phyloP scores from a whole-genome alignment of 2,113 vertebrate species.

The Spea bombifrons region DNA sequence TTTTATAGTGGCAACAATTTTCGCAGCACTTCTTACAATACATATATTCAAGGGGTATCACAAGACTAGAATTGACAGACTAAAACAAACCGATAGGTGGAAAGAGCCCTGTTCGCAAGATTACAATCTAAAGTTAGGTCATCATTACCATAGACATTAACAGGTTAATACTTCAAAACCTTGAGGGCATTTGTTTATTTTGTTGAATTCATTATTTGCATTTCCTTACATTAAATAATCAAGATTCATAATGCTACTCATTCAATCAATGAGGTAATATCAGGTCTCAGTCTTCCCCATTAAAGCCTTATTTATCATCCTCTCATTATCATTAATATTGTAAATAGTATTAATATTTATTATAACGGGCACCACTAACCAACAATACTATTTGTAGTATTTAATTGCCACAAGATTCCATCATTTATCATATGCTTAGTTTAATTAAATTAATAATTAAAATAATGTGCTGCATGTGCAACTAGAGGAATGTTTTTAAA shows the following conservation, averaged over 20 bases:
- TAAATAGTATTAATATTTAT: conserved; percentile 7
- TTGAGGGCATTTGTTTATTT: no score
- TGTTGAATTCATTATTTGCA: no score
- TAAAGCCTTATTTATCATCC: background rate
- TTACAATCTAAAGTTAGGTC: no score
- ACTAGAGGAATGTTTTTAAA: background rate
- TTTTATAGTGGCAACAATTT: no score
- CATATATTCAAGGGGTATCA: no score
- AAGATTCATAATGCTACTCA: background rate
- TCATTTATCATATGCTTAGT: background rate
- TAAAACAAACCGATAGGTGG: no score
- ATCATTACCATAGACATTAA: no score
- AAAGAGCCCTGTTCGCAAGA: no score
- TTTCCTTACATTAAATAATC: background rate
- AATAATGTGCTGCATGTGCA: background rate
- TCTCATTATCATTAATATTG: background rate
- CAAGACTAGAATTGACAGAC: no score
- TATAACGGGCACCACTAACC: background rate
- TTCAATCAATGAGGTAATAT: background rate
- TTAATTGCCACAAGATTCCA: background rate
- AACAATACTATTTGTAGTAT: background rate
- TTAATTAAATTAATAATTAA: background rate
- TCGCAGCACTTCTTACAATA: no score
- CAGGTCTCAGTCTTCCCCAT: background rate
- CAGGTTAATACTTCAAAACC: no score